Evolutionary conservation across 2,797 vertebrate species (phyloP).

Genomic region (Manis crassicaudata): DNA sequence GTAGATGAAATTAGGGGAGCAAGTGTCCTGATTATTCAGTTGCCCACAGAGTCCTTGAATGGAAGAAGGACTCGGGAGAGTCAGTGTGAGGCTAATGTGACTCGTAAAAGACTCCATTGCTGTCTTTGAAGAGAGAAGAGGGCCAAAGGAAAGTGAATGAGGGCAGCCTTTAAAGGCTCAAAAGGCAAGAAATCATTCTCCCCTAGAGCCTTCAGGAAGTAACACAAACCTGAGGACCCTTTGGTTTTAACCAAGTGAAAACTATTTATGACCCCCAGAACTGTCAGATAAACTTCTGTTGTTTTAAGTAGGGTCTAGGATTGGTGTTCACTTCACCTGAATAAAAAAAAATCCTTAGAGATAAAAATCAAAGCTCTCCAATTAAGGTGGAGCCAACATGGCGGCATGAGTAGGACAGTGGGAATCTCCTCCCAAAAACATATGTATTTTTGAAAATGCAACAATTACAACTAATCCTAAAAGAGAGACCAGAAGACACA

Average conservation of each 20-base stretch:
- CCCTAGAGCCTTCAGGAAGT: not conserved
- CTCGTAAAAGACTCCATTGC: not conserved
- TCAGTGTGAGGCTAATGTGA: rapidly evolving
- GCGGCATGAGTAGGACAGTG: too few relatives aligned
- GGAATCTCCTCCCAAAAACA: too few relatives aligned
- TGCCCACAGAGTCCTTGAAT: not conserved
- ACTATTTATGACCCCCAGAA: not conserved
- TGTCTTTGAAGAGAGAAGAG: not conserved
- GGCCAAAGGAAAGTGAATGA: not conserved
- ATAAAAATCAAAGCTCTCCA: not conserved
- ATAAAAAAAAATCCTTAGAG: not conserved
- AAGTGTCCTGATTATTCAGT: not conserved
- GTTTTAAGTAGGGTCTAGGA: not conserved
- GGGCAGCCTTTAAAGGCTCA: not conserved
- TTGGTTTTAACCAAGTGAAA: not conserved
- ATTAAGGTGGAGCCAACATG: too few relatives aligned
- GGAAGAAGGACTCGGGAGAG: not conserved
- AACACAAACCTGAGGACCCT: not conserved
- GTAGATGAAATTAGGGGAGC: too few relatives aligned
- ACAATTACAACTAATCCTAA: too few relatives aligned
- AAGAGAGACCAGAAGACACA: too few relatives aligned
- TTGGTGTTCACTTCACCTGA: not conserved
- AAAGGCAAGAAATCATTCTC: not conserved
- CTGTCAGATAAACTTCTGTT: not conserved
- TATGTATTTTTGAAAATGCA: too few relatives aligned